Percentiles rank a stretch among this genome's conserved stretches.
phyloP scores from a whole-genome alignment of 2,797 vertebrate species.

The Bradypodion pumilum region DNA sequence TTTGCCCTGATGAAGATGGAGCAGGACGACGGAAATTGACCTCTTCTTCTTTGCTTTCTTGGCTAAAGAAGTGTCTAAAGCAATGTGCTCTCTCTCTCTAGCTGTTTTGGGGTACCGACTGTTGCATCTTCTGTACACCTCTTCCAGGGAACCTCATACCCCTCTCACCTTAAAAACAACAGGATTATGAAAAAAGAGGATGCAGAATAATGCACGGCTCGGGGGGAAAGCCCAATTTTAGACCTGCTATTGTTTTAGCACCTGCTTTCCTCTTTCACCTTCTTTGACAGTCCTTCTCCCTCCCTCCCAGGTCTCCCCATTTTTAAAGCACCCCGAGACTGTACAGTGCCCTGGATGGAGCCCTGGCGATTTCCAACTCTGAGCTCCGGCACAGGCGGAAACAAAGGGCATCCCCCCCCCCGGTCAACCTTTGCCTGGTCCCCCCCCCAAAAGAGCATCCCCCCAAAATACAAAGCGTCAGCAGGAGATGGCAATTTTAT shows the following conservation, averaged over 20 bases:
- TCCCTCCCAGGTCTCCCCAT: neutral
- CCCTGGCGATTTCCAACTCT: constrained; percentile 66
- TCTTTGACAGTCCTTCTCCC: neutral
- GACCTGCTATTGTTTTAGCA: constrained; percentile 4
- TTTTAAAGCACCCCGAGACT: constrained; percentile 58
- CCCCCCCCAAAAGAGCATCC: constrained; percentile 81
- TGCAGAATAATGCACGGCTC: no score
- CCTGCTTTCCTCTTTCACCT: constrained; percentile 12
- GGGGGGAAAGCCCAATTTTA: no score
- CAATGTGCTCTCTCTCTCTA: neutral
- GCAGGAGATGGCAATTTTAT: constrained; percentile 86
- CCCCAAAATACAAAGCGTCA: constrained; percentile 80
- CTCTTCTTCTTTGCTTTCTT: neutral
- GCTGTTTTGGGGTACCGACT: neutral
- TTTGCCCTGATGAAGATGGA: no score
- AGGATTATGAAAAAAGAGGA: no score
- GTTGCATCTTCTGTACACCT: neutral
- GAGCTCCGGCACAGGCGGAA: constrained; percentile 70
- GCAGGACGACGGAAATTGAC: no score
- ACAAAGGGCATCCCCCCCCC: constrained; percentile 81
- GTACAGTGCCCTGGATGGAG: constrained; percentile 34
- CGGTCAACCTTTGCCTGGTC: constrained; percentile 78
- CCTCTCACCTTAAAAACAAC: neutral
- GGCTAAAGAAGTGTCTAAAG: constrained; percentile 14
- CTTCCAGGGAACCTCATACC: no score